Base-by-base conservation (phyloP, 1,140 invertebrate genomes). In the Neuroterus valhalla region DNA sequence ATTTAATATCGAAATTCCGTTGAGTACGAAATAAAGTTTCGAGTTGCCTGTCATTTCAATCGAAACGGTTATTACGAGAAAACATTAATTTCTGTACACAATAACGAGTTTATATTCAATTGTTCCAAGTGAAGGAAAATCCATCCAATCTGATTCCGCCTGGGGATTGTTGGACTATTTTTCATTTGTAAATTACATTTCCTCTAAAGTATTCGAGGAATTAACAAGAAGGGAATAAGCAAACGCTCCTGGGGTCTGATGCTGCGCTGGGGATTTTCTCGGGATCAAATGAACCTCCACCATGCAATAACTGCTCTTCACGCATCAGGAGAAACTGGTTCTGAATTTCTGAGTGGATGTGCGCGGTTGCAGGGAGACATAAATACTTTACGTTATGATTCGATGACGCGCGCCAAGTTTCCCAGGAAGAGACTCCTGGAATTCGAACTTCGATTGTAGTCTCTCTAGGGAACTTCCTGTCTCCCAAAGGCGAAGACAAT, bases 311-410 rank as follows among this genome's bases (percentile, higher is more conserved):
- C 55, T 5, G n/a, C 55, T 62, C 26, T 62, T 62, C 55, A 62
- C 26, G 55, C 55, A 31, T 62, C 55, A 62, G 26, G 55, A 62
- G 55, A 62, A 62, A 62, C 26, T 62, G 55, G 55, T 62, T 62
- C 55, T 62, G 55, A 62, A 38, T 62, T 62, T 62, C 55, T 62
- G n/a, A 62, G 55, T 62, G 55, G 55, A 62, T 62, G 55, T 62
- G 55, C 55, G 55, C 55, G 55, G 55, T 62, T 62, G 55, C 55
- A 62, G 31, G 26, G 23, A 62, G 55, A 62, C 23, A 55, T 62
- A 62, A 62, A 62, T 62, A 62, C 55, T 62, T 62, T 38, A 62
- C 55, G 55, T 62, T 62, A 23, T 62, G 55, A 62, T 62, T 62
- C 55, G 55, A 62, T 62, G 55, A 62, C 55, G 55, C 55, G 31